phyloP scores from a whole-genome alignment of 2,113 vertebrate genomes.

The Archilochus colubris region DNA sequence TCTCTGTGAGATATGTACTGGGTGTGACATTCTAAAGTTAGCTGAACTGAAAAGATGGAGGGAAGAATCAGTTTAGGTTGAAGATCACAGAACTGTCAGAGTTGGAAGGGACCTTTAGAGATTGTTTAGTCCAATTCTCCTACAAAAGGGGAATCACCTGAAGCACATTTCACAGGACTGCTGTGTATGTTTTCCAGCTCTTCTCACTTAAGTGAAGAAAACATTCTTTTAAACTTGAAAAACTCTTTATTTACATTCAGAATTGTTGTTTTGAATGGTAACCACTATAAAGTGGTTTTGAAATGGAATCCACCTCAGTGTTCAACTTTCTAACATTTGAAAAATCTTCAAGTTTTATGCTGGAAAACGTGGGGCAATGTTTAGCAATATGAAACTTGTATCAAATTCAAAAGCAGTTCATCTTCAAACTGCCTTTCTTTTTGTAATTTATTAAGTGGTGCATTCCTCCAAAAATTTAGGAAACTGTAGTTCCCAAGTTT shows the following conservation, averaged over 20 bases:
- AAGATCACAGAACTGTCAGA: background rate
- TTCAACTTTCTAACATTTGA: background rate
- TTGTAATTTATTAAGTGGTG: background rate
- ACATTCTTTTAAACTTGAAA: background rate
- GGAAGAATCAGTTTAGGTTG: background rate
- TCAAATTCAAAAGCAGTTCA: background rate
- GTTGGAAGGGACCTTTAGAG: too few relatives aligned
- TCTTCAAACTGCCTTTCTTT: background rate
- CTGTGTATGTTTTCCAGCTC: background rate
- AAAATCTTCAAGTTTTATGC: background rate
- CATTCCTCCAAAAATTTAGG: background rate
- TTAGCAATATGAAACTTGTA: background rate
- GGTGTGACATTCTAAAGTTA: background rate
- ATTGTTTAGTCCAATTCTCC: too few relatives aligned
- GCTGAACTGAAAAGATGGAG: background rate
- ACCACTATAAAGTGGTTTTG: background rate
- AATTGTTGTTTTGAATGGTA: background rate
- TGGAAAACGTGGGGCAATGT: background rate
- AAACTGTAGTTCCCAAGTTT: background rate
- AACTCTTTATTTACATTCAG: background rate
- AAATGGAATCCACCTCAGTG: background rate
- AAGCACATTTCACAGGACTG: too few relatives aligned
- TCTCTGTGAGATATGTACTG: accelerated
- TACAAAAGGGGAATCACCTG: too few relatives aligned
- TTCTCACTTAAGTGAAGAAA: background rate